Evolutionary conservation across 2,888 invertebrate genomes (phyloP), one percentile per base, ranked within the genome.

Genomic region (Cistogaster globosa): DNA sequence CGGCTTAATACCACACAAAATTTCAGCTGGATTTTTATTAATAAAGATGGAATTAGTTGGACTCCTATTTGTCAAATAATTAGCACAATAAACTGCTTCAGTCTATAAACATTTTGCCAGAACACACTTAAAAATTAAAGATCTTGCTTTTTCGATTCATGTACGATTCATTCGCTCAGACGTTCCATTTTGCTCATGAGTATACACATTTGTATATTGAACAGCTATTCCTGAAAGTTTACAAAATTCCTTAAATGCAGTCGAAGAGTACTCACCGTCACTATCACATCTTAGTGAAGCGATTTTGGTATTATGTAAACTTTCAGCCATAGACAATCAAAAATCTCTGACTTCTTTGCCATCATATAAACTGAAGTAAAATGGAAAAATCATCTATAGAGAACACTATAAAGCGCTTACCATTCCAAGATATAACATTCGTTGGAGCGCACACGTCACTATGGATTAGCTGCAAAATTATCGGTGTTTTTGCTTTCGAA

Each of bases 211-310:
- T n/a, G 58, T 78, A 48, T 78, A 60, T 62, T 78, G 36, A 14
- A 78, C 16, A 7, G 16, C 16, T 16, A 68, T 69, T 18, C 62
- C 69, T 5, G 38, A 26, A 14, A 5, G 7, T 26, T 36, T 14
- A 18, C 62, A 78, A 26, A 69, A 69, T 1, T 36, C 32, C 26
- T 20, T 68, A 18, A 68, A 68, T n/a, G 32, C 58, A 20, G 5
- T 9, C 1, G 68, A 77, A 8, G 36, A 38, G 36, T 67, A 80
- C 51, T 80, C 80, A 26, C 38, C 63, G 11, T 72, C 80, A 45
- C 72, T 65, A n/a, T 80, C 72, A 38, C 80, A 72, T 57, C 72
- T 51, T 18, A 78, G 11, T 14, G n/a, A 55, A 71, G 55, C 48
- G n/a, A 79, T 71, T 53, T 63, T 71, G 8, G 20, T 22, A 14